Conservation (phyloP, 2,888 invertebrate genomes). For the Leptura quadrifasciata region DNA sequence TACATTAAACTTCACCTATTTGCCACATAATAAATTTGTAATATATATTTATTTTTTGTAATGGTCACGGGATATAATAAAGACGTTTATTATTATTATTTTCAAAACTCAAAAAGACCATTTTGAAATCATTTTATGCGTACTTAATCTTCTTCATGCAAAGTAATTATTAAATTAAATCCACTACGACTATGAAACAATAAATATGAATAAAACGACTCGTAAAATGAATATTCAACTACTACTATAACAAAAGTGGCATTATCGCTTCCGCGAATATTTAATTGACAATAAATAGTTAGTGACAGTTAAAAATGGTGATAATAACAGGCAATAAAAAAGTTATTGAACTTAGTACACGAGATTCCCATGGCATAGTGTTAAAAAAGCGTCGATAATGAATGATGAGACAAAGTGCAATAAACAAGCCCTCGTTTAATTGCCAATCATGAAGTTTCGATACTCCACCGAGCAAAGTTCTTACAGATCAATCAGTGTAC, state of each 20-base stretch:
- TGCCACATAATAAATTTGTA: too few species aligned
- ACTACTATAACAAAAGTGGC: constrained; percentile 1
- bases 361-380: constrained; percentile 29
- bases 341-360: constrained; percentile 29
- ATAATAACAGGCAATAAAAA: constrained; percentile 25
- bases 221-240: neutral
- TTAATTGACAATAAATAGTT: constrained; percentile 16
- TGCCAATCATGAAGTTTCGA: constrained; percentile 31
- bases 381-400: constrained; percentile 15
- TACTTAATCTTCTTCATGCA: too few species aligned
- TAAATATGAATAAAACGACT: neutral
- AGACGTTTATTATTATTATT: too few species aligned
- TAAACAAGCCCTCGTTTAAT: constrained; percentile 34
- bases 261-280: constrained; percentile 29
- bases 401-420: constrained; percentile 35
- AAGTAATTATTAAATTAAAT: neutral
- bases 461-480: constrained; percentile 30
- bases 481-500: constrained; percentile 27
- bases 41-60: too few species aligned
- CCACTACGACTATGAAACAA: neutral
- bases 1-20: too few species aligned
- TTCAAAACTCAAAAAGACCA: too few species aligned
- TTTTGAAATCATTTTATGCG: too few species aligned
- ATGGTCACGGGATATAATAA: too few species aligned
- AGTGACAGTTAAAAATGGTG: constrained; percentile 24